Conservation (phyloP, 2,113 vertebrate genomes). For the Ammospiza caudacuta region DNA sequence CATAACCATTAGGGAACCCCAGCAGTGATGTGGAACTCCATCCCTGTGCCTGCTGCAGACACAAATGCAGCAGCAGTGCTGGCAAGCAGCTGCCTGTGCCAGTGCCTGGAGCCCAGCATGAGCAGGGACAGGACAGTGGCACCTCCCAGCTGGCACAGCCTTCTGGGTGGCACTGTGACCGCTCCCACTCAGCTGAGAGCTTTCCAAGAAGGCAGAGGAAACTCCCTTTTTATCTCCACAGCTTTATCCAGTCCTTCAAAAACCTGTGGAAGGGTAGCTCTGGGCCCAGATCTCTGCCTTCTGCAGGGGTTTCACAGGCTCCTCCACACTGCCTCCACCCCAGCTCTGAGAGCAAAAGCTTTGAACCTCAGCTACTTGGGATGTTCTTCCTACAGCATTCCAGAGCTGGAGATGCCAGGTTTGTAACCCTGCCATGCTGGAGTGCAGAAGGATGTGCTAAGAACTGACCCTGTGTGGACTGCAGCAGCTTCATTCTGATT, state of each 20-base stretch:
- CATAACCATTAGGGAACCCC: neutral
- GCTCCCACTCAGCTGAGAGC: neutral
- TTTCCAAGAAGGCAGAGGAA: neutral
- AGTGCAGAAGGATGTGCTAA: neutral
- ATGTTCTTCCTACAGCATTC: neutral
- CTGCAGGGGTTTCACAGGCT: neutral
- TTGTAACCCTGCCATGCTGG: neutral
- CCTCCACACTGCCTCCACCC: neutral
- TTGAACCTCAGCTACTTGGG: neutral
- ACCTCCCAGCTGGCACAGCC: neutral
- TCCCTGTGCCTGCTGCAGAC: neutral
- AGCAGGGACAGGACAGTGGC: neutral
- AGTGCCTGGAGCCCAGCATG: neutral
- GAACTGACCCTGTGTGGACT: neutral
- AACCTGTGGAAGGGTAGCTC: neutral
- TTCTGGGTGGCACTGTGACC: neutral
- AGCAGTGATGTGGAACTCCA: rapidly evolving
- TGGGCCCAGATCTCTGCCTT: neutral
- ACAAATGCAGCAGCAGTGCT: rapidly evolving
- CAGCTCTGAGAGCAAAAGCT: neutral
- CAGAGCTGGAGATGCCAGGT: neutral
- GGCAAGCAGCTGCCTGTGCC: neutral
- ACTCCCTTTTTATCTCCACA: neutral
- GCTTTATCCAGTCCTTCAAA: neutral
- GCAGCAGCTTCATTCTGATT: neutral